phyloP scores from a whole-genome alignment of 2,797 vertebrate species.

The Tenualosa thibaudeaui region DNA sequence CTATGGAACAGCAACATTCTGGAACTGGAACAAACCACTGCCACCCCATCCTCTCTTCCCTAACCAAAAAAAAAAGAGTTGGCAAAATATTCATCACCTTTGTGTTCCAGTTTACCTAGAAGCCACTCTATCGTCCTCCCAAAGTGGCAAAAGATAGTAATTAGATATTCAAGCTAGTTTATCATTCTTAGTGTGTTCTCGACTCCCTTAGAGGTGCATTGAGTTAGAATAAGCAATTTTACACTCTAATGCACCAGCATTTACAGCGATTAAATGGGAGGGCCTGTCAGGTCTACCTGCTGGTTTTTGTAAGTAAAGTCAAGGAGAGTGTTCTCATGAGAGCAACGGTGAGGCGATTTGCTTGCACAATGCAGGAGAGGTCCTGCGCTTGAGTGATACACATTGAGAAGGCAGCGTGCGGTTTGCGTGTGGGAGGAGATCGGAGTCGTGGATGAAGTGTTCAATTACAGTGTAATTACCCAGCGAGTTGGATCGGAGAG shows the following conservation, averaged over 20 bases:
- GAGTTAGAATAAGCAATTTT: conserved; percentile 21
- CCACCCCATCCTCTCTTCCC: too few relatives aligned
- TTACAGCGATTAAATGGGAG: conserved; percentile 14
- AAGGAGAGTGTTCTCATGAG: background rate
- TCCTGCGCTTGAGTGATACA: background rate
- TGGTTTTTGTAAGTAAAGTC: conserved; percentile 16
- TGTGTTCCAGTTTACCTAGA: background rate
- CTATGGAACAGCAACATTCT: background rate
- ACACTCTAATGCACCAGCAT: conserved; percentile 14
- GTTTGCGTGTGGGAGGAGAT: background rate
- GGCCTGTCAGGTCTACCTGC: background rate
- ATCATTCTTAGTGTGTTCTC: conserved; percentile 9
- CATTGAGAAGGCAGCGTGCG: background rate
- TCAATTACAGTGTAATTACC: background rate
- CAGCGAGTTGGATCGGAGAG: background rate
- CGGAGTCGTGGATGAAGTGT: background rate
- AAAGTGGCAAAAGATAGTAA: background rate
- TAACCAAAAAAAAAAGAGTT: background rate
- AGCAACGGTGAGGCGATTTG: background rate
- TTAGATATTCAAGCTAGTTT: conserved; percentile 20
- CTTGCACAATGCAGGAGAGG: background rate
- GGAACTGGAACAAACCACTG: background rate
- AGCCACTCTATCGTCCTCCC: background rate
- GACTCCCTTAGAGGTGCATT: conserved; percentile 3
- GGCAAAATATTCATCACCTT: conserved; percentile 16